Conservation (phyloP, 2,113 vertebrate species). For the Athene cunicularia region DNA sequence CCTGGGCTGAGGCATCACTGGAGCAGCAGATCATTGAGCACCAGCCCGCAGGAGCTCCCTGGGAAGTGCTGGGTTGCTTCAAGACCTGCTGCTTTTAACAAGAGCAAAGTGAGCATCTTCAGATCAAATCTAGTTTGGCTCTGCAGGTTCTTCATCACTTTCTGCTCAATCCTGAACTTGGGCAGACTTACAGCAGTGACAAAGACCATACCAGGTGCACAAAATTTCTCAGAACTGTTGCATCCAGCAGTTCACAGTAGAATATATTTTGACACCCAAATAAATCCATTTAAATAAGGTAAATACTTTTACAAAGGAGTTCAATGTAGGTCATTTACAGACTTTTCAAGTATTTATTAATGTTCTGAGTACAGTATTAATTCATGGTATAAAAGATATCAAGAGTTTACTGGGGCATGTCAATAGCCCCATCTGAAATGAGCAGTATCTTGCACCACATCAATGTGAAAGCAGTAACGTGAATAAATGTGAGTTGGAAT, state of each 20-base stretch:
- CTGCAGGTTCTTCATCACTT: not conserved
- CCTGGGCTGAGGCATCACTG: not conserved
- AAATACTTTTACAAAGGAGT: not conserved
- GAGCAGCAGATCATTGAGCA: not conserved
- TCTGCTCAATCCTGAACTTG: not conserved
- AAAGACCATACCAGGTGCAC: not conserved
- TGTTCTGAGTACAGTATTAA: constrained; percentile 60
- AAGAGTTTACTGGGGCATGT: constrained; percentile 35
- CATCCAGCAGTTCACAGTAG: not conserved
- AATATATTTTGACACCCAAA: constrained; percentile 19
- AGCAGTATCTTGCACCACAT: constrained; percentile 9
- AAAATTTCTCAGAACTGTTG: not conserved
- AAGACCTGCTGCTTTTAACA: not conserved
- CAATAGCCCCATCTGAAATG: not conserved
- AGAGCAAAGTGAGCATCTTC: not conserved
- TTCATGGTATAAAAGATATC: constrained; percentile 7
- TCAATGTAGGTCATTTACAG: not conserved
- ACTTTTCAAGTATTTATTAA: constrained; percentile 47
- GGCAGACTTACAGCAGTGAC: not conserved
- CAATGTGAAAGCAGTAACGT: constrained; percentile 24
- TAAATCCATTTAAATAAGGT: not conserved
- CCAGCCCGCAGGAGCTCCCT: not conserved
- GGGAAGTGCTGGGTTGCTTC: not conserved
- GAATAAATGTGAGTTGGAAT: constrained; percentile 51
- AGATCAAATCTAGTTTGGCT: not conserved